These are phyloP conservation scores for Ciconia boyciana DNA, from an alignment of 2,113 vertebrate species.

Conservation along the genomic window DNA sequence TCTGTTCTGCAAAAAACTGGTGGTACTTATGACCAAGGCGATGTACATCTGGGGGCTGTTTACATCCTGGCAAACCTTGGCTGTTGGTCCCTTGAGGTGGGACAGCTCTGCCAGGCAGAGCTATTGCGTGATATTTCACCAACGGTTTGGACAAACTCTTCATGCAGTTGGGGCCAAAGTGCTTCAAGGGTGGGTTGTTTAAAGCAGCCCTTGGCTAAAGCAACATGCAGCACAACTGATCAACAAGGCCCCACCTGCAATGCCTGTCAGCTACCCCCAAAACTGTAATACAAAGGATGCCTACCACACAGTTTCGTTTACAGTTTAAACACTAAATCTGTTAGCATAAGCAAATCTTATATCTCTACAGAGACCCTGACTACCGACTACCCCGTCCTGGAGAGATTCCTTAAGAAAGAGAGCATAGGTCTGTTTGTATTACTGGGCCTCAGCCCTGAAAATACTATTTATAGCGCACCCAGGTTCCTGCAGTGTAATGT, in stretches of 20 bases:
- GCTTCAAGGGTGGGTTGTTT: not conserved
- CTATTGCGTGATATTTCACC: not conserved
- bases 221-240: not conserved
- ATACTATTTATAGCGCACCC: not conserved
- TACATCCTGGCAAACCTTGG: too few relatives aligned
- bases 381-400: not conserved
- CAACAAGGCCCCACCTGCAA: not conserved
- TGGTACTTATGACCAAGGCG: not conserved
- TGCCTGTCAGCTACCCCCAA: not conserved
- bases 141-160: not conserved
- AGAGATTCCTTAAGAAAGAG: not conserved
- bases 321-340: not conserved
- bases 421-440: not conserved
- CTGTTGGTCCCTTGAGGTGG: not conserved
- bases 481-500: fast-evolving
- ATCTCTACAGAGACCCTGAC: not conserved
- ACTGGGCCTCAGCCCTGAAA: not conserved
- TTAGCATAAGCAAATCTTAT: not conserved
- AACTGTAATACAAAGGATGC: not conserved
- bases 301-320: not conserved
- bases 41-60: not conserved
- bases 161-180: not conserved
- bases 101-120: not conserved
- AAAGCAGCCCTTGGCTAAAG: not conserved
- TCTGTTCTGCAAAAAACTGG: not conserved